These are phyloP conservation scores for Drosophila serrata DNA, from an alignment of 1,140 invertebrate genomes.

Conservation along the genomic window DNA sequence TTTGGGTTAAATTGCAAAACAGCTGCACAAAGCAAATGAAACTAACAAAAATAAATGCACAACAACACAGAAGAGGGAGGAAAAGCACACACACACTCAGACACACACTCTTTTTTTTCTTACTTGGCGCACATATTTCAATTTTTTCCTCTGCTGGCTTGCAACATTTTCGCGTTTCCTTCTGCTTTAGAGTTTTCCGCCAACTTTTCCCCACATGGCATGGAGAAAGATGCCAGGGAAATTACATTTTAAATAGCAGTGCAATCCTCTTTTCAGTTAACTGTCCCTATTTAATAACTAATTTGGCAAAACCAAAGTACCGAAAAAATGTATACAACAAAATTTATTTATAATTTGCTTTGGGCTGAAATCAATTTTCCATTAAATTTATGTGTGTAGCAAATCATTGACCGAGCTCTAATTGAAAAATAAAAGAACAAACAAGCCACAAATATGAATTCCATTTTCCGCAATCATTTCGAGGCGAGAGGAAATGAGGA, in stretches of 20 bases:
- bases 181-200: conserved; percentile 50
- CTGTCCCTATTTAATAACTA: conserved; percentile 38
- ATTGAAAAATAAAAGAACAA: conserved; percentile 59
- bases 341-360: conserved; percentile 32
- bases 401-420: conserved; percentile 55
- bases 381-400: conserved; percentile 23
- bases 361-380: conserved; percentile 37
- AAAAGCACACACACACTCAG: not conserved
- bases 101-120: conserved; percentile 27
- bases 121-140: conserved; percentile 63
- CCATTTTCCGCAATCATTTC: conserved; percentile 35
- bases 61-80: conserved; percentile 24
- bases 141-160: conserved; percentile 44
- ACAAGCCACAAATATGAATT: conserved; percentile 61
- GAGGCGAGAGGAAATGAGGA: conserved; percentile 41
- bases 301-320: conserved; percentile 8
- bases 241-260: conserved; percentile 75
- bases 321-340: not conserved
- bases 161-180: conserved; percentile 50
- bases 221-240: conserved; percentile 29
- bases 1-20: conserved; percentile 49
- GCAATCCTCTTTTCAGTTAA: conserved; percentile 4
- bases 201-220: conserved; percentile 44
- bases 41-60: conserved; percentile 73
- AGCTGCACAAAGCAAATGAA: conserved; percentile 75